phyloP scores from a whole-genome alignment of 2,797 vertebrate species.

The Aselliscus stoliczkanus region DNA sequence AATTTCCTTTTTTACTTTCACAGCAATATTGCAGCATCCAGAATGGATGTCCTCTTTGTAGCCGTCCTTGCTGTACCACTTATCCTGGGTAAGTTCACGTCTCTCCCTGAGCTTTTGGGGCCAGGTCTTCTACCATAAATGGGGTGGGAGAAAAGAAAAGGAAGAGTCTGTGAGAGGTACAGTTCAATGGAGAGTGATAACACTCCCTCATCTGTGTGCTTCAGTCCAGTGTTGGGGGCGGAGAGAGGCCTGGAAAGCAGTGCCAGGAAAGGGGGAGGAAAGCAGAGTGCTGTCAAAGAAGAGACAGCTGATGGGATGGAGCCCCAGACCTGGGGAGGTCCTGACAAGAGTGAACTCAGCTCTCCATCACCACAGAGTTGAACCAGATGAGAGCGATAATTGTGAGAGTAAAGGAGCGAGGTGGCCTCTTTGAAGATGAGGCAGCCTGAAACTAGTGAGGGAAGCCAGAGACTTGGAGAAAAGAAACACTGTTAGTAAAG shows the following conservation, averaged over 20 bases:
- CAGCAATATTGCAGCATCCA: not conserved
- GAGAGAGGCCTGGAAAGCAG: not conserved
- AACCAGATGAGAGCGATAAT: not conserved
- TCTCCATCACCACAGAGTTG: not conserved
- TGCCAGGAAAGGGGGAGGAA: not conserved
- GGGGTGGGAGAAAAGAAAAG: not conserved
- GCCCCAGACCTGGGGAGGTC: not conserved
- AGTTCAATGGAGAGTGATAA: not conserved
- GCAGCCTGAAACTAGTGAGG: not conserved
- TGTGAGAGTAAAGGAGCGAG: not conserved
- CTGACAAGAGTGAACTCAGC: not conserved
- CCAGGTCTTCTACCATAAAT: not conserved
- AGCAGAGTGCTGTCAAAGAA: not conserved
- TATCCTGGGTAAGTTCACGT: conserved; percentile 63
- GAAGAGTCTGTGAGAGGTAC: not conserved
- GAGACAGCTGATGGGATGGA: not conserved
- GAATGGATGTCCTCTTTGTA: conserved; percentile 68
- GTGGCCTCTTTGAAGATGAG: not conserved
- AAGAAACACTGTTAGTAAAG: not conserved
- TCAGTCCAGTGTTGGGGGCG: not conserved
- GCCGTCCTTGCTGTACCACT: conserved; percentile 59
- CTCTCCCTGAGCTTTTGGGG: not conserved
- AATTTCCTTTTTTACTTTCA: conserved; percentile 67
- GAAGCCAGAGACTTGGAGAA: not conserved
- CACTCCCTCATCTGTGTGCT: not conserved